Base-by-base conservation (phyloP, 2,113 vertebrate genomes). In the Acanthisitta chloris region DNA sequence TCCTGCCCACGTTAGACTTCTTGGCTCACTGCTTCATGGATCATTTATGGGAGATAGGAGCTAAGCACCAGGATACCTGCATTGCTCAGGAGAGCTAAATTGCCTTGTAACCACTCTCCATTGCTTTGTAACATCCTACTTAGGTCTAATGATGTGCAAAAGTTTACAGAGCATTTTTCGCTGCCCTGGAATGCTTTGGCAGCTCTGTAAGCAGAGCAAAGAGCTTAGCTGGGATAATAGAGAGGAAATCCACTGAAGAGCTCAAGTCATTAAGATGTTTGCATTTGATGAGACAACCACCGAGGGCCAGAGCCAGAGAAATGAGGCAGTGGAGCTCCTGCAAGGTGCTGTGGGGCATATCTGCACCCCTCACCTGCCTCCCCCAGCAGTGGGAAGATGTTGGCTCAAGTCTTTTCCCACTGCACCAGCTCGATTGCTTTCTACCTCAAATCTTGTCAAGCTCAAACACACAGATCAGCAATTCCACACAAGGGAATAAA, bases 211-310 rank as follows among this genome's bases (percentile, higher is more conserved):
- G 78, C 2, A 82, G 81, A 95, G 91, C 91, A 92, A 95, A 96
- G 69, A 95, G 94, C 92, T 96, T 87, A 95, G 88, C 88, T 64
- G 62, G 92, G 90, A 96, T 96, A 93, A 95, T 6, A 55, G 67
- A 86, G 88, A 91, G 92, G 94, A 94, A 96, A 96, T 95, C 88
- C 92, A 91, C 77, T 59, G 83, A 94, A 81, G 79, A 88, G 91
- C 88, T 96, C 90, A 72, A 85, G 83, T 89, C 94, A 77, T 96
- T 95, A 96, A 94, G 90, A 89, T 59, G 77, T 94, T 96, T 95
- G 88, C 65, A 69, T 87, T 91, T 81, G 88, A 85, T 72, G 88
- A 94, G 80, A 88, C 85, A 93, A 48, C 58, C 38, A 28, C 69
- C 59, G 31, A 77, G 66, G 90, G 92, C 65, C 77, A 48, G 52